A percentile compares a stretch with the other conserved stretches of the same genome.
Conservation (phyloP, 2,797 vertebrate genomes). For the Paratrypauchen microcephalus region DNA sequence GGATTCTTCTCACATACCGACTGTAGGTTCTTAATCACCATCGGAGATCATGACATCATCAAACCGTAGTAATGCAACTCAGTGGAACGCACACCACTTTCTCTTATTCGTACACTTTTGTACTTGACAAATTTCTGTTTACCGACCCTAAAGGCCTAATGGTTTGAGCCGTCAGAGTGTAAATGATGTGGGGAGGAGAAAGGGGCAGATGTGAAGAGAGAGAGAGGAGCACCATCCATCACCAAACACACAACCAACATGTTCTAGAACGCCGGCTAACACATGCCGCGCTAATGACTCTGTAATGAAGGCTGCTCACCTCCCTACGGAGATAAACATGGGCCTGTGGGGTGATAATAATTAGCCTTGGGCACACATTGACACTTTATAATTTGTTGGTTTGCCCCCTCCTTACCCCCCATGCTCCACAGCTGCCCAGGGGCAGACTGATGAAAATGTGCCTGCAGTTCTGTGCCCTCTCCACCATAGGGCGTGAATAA, state of each 20-base stretch:
- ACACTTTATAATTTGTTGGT: background rate
- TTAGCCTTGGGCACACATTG: background rate
- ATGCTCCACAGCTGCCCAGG: background rate
- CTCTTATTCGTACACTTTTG: background rate
- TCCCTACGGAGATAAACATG: background rate
- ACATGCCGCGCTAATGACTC: background rate
- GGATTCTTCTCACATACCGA: too few relatives aligned
- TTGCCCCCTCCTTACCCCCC: background rate
- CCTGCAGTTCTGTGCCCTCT: background rate
- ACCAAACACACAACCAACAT: conserved; percentile 3
- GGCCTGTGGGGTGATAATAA: background rate
- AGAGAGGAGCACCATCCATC: background rate
- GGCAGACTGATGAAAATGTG: background rate
- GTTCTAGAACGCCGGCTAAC: background rate
- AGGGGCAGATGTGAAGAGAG: background rate
- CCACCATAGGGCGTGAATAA: too few relatives aligned
- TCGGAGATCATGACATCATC: too few relatives aligned
- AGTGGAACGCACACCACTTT: too few relatives aligned
- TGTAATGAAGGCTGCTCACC: background rate
- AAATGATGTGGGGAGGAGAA: background rate
- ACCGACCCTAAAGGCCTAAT: background rate
- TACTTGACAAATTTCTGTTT: background rate
- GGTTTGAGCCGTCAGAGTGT: background rate
- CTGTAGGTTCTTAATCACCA: too few relatives aligned
- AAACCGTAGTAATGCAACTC: too few relatives aligned